Conservation (phyloP, 2,797 vertebrate genomes). For the Anomalospiza imberbis region DNA sequence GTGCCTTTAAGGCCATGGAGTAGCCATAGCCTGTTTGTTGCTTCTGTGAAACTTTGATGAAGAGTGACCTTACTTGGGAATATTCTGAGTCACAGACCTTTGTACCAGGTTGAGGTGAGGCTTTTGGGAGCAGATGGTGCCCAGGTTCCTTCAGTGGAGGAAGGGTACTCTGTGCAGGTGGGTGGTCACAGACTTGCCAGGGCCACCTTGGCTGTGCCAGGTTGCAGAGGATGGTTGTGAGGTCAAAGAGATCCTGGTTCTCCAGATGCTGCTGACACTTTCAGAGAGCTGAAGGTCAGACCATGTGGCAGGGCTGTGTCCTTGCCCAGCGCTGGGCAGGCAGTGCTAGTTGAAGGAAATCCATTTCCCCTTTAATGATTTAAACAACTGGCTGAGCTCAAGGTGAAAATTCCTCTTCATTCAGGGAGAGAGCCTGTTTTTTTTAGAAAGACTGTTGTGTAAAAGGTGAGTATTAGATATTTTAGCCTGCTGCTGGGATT, state of each 20-base stretch:
- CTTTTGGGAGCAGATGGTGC: not conserved
- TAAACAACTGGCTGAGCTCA: not conserved
- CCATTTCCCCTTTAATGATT: not conserved
- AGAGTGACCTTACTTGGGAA: not conserved
- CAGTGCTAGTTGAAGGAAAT: not conserved
- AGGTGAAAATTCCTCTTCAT: not conserved
- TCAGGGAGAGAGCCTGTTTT: not conserved
- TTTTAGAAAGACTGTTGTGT: conserved; percentile 13
- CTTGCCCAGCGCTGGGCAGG: not conserved
- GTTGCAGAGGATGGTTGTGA: not conserved
- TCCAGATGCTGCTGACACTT: not conserved
- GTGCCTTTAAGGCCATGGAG: not conserved
- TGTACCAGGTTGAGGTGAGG: not conserved
- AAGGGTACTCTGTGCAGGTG: not conserved
- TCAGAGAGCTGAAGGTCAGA: not conserved
- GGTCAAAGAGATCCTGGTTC: not conserved
- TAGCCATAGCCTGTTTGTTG: not conserved
- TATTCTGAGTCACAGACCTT: not conserved
- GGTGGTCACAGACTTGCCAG: not conserved
- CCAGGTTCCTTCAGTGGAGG: not conserved
- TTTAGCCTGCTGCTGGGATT: conserved; percentile 50
- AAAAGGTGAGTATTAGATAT: conserved; percentile 42
- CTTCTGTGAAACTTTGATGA: not conserved
- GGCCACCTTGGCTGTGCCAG: not conserved
- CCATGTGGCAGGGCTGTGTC: not conserved